phyloP scores from a whole-genome alignment of 2,113 vertebrate genomes.

The Mus spicilegus region DNA sequence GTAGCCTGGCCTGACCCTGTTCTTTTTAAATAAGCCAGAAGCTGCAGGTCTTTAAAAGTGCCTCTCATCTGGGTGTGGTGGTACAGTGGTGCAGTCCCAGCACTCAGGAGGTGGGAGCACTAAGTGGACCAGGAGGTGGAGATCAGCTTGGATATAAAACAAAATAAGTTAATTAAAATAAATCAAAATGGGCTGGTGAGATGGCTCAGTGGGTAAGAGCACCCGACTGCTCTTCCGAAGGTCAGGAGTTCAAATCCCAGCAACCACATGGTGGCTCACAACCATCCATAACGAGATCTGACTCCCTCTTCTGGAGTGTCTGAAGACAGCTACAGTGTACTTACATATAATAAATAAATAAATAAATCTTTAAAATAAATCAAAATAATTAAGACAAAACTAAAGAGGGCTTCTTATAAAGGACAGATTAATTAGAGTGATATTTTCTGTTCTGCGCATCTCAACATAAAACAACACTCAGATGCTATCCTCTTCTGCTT shows the following conservation, averaged over 20 bases:
- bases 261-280: too few relatives aligned
- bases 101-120: neutral
- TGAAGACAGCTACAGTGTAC: too few relatives aligned
- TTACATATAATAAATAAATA: too few relatives aligned
- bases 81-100: neutral
- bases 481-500: constrained; percentile 7
- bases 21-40: neutral
- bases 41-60: neutral
- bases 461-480: neutral
- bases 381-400: neutral
- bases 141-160: neutral
- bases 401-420: neutral
- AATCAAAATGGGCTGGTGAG: too few relatives aligned
- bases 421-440: neutral
- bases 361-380: neutral
- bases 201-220: too few relatives aligned
- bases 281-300: too few relatives aligned
- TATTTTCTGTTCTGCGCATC: neutral
- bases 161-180: neutral
- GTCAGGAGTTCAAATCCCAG: too few relatives aligned
- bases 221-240: too few relatives aligned
- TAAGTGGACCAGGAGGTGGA: neutral
- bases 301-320: too few relatives aligned
- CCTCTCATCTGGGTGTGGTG: neutral
- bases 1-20: neutral